A percentile compares a stretch with the other conserved stretches of the same genome.
phyloP scores from a whole-genome alignment of 2,888 invertebrate species.

The Electrophaes corylata region DNA sequence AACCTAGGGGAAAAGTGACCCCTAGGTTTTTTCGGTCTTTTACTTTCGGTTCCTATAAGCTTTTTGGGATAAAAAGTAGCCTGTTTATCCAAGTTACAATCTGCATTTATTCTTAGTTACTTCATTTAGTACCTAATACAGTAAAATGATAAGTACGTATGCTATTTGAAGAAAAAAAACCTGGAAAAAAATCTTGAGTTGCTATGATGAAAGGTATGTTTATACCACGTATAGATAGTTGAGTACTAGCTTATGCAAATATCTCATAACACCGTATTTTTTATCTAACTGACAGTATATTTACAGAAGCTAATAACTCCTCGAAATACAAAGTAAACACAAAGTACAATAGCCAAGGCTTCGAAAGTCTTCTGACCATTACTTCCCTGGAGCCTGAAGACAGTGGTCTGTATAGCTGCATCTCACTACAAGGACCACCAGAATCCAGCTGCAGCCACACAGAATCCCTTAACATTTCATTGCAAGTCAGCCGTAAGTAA shows the following conservation, averaged over 20 bases:
- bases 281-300: not conserved
- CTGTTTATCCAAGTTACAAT: too few relatives aligned
- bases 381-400: constrained; percentile 59
- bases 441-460: constrained; percentile 50
- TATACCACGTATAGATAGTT: not conserved
- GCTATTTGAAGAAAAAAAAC: too few relatives aligned
- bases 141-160: too few relatives aligned
- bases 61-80: too few relatives aligned
- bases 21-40: too few relatives aligned
- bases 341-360: constrained; percentile 65
- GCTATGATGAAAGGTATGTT: too few relatives aligned
- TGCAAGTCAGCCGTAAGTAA: constrained; percentile 66
- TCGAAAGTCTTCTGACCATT: constrained; percentile 68
- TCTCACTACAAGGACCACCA: constrained; percentile 54
- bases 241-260: not conserved
- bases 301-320: constrained; percentile 44
- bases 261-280: not conserved
- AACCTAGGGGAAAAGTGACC: too few relatives aligned
- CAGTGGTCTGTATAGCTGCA: constrained; percentile 61
- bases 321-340: constrained; percentile 64
- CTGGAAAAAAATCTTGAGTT: too few relatives aligned
- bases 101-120: too few relatives aligned
- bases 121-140: too few relatives aligned
- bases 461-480: constrained; percentile 54
- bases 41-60: too few relatives aligned